Conservation (phyloP, 1,140 invertebrate genomes). For the Sinonovacula constricta region DNA sequence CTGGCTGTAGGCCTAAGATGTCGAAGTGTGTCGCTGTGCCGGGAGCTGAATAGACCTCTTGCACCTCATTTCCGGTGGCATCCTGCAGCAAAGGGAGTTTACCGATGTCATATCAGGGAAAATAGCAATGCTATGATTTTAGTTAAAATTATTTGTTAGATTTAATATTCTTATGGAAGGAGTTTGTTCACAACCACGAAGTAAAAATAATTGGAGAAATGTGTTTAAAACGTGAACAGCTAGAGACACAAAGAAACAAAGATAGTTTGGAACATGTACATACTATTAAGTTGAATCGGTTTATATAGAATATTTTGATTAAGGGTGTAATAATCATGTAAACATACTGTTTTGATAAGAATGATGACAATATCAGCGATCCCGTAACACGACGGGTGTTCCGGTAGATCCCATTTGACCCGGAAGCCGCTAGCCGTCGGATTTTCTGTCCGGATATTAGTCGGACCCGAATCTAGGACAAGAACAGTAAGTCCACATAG, state of each 20-base stretch:
- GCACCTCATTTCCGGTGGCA: too few species aligned
- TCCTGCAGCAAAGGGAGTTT: not conserved
- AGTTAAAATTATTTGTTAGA: not conserved
- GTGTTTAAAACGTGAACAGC: not conserved
- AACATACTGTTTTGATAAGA: constrained; percentile 2
- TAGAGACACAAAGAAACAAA: not conserved
- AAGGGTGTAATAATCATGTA: not conserved
- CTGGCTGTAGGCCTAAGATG: constrained; percentile 4
- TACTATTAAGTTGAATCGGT: too few species aligned
- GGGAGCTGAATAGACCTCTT: not conserved
- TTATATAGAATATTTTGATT: too few species aligned
- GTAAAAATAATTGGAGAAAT: not conserved
- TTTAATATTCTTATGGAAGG: not conserved
- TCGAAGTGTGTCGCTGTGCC: constrained; percentile 13
- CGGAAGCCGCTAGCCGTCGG: constrained; percentile 5
- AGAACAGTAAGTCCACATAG: too few species aligned
- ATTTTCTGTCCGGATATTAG: constrained; percentile 8
- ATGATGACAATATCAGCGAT: constrained; percentile 13
- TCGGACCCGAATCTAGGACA: constrained; percentile 6
- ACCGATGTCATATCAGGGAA: not conserved
- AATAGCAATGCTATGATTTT: not conserved
- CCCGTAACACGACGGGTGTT: constrained; percentile 25
- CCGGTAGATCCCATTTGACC: constrained; percentile 20
- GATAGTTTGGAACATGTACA: too few species aligned
- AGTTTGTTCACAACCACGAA: not conserved